Conservation (phyloP, 2,888 invertebrate species). For the Latrodectus elegans region DNA sequence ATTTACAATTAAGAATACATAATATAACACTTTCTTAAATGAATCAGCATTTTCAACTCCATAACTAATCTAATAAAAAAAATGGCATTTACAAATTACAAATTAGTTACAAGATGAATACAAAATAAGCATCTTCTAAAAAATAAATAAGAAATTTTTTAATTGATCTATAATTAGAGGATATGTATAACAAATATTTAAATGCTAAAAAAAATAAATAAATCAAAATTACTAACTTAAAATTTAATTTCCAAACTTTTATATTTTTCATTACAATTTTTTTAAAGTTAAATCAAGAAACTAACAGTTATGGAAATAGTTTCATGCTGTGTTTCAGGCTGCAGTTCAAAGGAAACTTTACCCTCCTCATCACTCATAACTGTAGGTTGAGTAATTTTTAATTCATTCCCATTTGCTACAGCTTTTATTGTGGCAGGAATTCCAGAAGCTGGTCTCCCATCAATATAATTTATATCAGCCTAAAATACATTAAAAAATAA, state of each 20-base stretch:
- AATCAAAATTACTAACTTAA: neutral
- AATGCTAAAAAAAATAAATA: neutral
- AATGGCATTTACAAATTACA: too few relatives aligned
- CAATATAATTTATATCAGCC: slow-evolving; percentile 60
- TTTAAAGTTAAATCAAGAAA: neutral
- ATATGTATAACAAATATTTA: neutral
- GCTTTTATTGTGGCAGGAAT: slow-evolving; percentile 44
- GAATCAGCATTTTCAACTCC: too few relatives aligned
- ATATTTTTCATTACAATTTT: neutral
- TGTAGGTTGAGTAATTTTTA: neutral
- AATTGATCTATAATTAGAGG: neutral
- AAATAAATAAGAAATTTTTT: too few relatives aligned
- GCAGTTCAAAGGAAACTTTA: slow-evolving; percentile 41
- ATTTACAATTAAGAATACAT: too few relatives aligned
- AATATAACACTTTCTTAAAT: too few relatives aligned
- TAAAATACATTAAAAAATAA: neutral
- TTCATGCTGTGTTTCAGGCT: slow-evolving; percentile 38
- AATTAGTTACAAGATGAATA: too few relatives aligned
- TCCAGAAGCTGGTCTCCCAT: slow-evolving; percentile 51
- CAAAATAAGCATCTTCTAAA: too few relatives aligned
- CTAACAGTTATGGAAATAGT: slow-evolving; percentile 48
- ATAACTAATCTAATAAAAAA: too few relatives aligned
- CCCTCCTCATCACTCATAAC: slow-evolving; percentile 47
- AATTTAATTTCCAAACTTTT: neutral
- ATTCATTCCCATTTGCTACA: slow-evolving; percentile 9